A percentile compares a stretch with the other conserved stretches of the same genome.
These are phyloP conservation scores for Oryzaephilus surinamensis DNA, from an alignment of 1,140 invertebrate species.

Conservation along the genomic window DNA sequence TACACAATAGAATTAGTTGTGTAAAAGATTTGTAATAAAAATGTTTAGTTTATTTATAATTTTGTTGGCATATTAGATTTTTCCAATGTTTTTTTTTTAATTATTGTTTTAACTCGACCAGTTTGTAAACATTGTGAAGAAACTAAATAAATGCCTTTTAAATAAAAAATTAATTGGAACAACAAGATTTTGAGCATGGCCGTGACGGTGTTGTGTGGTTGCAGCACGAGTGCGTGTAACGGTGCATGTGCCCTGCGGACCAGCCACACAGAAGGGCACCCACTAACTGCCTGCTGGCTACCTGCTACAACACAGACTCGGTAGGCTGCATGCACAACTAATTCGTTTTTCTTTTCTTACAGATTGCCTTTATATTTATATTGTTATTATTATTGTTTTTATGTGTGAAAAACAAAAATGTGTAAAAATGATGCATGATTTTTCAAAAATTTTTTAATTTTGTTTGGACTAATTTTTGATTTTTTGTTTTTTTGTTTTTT, in stretches of 20 bases:
- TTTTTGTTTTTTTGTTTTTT: constrained; percentile 25
- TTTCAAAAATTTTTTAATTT: constrained; percentile 19
- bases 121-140: no score
- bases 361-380: background rate
- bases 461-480: constrained; percentile 27
- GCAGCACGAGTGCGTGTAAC: constrained; percentile 42
- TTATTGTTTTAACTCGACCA: no score
- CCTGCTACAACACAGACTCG: constrained; percentile 33
- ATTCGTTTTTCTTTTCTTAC: constrained; percentile 12
- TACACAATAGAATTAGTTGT: no score
- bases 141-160: no score
- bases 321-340: constrained; percentile 34
- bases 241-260: constrained; percentile 40
- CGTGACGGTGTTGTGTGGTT: constrained; percentile 37
- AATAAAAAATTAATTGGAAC: no score
- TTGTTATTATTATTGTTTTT: constrained; percentile 4
- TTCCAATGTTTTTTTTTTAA: no score
- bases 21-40: no score
- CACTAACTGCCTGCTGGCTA: constrained; percentile 35
- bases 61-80: no score
- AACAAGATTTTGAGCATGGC: constrained; percentile 24
- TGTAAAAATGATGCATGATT: constrained; percentile 4
- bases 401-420: background rate
- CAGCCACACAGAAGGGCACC: constrained; percentile 31
- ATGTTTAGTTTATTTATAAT: no score